phyloP scores from a whole-genome alignment of 2,113 vertebrate genomes.

The Cyphomyrus discorhynchus region DNA sequence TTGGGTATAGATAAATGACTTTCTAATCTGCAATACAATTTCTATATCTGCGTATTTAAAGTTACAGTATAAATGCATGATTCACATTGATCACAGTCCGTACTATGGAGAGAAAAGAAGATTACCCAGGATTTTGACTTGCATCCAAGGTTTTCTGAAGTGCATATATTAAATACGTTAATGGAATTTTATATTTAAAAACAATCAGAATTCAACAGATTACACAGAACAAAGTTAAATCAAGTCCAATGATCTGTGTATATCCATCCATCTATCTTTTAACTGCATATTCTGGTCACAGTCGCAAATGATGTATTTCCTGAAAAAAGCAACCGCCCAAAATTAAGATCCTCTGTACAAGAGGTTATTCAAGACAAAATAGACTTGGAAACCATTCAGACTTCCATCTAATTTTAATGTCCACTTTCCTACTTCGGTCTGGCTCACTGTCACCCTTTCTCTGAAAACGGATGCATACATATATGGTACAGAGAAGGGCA shows the following conservation, averaged over 20 bases:
- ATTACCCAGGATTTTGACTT: not conserved
- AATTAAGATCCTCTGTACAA: not conserved
- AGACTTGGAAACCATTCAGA: not conserved
- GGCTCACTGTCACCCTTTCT: not conserved
- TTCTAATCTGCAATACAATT: conserved; percentile 1
- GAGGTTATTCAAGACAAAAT: not conserved
- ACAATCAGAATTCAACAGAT: not conserved
- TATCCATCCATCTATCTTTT: not conserved
- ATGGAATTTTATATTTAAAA: not conserved
- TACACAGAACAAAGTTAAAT: not conserved
- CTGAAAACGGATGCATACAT: not conserved
- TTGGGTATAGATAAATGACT: conserved; percentile 16
- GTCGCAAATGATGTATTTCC: not conserved
- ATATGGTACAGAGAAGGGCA: not conserved
- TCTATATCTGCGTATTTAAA: not conserved
- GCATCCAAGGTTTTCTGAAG: not conserved
- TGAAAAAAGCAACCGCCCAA: not conserved
- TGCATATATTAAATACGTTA: not conserved
- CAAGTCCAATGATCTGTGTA: not conserved
- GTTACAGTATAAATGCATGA: not conserved
- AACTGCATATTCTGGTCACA: not conserved
- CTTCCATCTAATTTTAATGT: not conserved
- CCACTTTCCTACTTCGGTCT: not conserved
- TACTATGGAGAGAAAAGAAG: not conserved
- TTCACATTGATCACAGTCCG: not conserved